Base-by-base conservation (phyloP, 2,113 vertebrate species). In the Coryphaenoides rupestris region DNA sequence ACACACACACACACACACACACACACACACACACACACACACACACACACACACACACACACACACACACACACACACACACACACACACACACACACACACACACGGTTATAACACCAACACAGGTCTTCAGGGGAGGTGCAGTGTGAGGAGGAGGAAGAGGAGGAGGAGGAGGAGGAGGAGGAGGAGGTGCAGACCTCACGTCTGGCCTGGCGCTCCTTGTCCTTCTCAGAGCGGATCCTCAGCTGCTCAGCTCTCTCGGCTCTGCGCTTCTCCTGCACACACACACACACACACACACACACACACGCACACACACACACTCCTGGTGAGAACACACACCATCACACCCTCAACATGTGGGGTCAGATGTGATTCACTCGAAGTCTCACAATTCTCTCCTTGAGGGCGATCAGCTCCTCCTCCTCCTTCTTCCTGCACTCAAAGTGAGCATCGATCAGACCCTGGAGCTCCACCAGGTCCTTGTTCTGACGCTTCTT, bases 401-500 rank as follows among this genome's bases (percentile, higher is more conserved):
- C 94, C 74, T 97, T 98, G 59, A 99, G 94, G 1, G 93, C 94
- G 0, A 98, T 90, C 19, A 99, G 88, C 72, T 99, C 97, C 77
- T 98, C 96, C 56, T 99, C 97, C 81, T 99, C 97, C 86, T 98
- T 98, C 90, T 98, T 96, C 19, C 96, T 92, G 21, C 85, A 87
- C 81, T 98, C 97, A 26, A 99, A 99, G 88, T 98, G 97, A 80
- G 82, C 92, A 83, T 99, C 97, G 45, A 99, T 99, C 83, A 99
- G 92, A 5, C 77, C 90, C 78, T 99, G 97, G 71, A 99, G 93
- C 90, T 99, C 97, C 56, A 92, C 60, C 76, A 98, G 92, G 66
- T 99, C 97, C 85, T 99, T 99, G 90, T 98, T 98, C 90, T 98
- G 96, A 57, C 97, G 93, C 66, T 99, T 99, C 91, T 98, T 98